These are phyloP conservation scores for Typhlomys cinereus DNA, from an alignment of 2,113 vertebrate species.

Conservation along the genomic window DNA sequence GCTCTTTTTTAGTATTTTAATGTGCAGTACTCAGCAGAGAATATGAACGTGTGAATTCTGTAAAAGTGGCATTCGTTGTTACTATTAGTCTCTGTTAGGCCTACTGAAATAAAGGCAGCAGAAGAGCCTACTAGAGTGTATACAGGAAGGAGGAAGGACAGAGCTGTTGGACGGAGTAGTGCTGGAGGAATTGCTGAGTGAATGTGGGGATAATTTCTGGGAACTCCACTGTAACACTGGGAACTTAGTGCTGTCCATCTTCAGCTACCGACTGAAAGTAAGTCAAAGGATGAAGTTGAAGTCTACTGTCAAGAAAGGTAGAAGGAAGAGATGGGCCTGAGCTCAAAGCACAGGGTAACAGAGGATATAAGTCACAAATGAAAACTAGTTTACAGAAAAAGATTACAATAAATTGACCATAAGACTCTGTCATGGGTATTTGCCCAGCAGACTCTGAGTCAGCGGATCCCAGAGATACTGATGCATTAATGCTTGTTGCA, in stretches of 20 bases:
- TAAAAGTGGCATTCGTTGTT: neutral
- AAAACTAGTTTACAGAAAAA: conserved; percentile 1
- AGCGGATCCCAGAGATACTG: too few species aligned
- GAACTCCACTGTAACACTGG: neutral
- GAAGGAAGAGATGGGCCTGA: neutral
- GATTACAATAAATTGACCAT: neutral
- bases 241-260: neutral
- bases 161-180: neutral
- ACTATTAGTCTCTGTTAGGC: conserved; percentile 18
- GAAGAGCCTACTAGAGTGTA: neutral
- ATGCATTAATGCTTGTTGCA: neutral
- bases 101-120: neutral
- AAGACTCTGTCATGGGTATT: too few species aligned
- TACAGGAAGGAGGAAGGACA: neutral
- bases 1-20: neutral
- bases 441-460: neutral
- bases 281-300: neutral
- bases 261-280: neutral
- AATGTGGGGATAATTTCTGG: neutral
- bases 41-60: neutral
- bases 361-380: neutral
- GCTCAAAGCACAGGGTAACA: neutral
- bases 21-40: neutral
- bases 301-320: neutral
- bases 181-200: neutral